Conservation (phyloP, 2,888 invertebrate genomes). For the Adelphocoris suturalis region DNA sequence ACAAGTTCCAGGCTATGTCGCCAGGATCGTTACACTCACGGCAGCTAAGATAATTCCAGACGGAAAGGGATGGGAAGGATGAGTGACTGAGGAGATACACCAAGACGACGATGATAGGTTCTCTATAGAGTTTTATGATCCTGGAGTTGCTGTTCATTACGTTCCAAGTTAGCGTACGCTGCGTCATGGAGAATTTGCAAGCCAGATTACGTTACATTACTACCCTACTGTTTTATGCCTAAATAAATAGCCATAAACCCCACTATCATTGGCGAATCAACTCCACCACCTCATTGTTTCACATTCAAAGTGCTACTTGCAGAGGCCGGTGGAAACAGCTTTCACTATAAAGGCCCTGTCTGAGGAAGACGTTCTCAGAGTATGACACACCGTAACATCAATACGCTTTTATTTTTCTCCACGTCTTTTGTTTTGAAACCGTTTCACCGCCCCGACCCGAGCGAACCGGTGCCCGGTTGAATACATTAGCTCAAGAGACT, state of each 20-base stretch:
- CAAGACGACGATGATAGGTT: conserved; percentile 51
- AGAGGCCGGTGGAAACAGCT: conserved; percentile 4
- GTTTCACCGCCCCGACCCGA: conserved; percentile 20
- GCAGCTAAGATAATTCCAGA: background rate
- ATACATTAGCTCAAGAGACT: conserved; percentile 3
- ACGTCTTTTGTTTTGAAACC: conserved; percentile 28
- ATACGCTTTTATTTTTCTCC: conserved; percentile 34
- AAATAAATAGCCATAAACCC: conserved; percentile 55
- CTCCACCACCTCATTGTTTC: conserved; percentile 51
- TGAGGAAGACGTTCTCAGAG: conserved; percentile 29
- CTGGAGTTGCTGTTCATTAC: conserved; percentile 53
- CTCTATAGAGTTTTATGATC: conserved; percentile 53
- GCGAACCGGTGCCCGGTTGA: background rate
- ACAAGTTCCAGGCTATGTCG: conserved; percentile 9
- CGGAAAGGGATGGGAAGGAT: background rate
- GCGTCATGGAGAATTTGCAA: conserved; percentile 37
- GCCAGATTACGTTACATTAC: conserved; percentile 59
- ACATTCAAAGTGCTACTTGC: conserved; percentile 44
- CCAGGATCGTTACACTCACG: conserved; percentile 11
- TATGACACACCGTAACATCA: conserved; percentile 41
- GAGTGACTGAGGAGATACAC: conserved; percentile 9
- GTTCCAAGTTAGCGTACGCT: conserved; percentile 51
- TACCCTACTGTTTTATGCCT: conserved; percentile 45
- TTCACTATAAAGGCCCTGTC: conserved; percentile 14
- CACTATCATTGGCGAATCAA: conserved; percentile 54